A percentile compares a stretch with the other conserved stretches of the same genome.
phyloP scores from a whole-genome alignment of 2,113 vertebrate genomes.

The Kryptolebias marmoratus region DNA sequence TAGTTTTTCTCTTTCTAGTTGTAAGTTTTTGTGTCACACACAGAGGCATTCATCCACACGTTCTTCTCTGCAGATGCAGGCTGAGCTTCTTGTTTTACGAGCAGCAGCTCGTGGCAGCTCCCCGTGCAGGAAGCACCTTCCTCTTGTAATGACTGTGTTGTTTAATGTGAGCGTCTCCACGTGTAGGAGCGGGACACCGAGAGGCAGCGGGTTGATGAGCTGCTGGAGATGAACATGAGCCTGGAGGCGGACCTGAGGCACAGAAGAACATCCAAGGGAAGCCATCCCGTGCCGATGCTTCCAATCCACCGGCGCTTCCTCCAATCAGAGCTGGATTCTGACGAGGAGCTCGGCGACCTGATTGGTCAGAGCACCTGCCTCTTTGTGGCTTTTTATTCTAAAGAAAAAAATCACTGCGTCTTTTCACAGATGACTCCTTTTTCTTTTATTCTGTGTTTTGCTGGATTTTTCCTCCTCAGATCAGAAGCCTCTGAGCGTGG shows the following conservation, averaged over 20 bases:
- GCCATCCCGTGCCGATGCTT: background rate
- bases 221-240: conserved; percentile 84
- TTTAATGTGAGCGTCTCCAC: conserved; percentile 16
- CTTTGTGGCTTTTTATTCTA: conserved; percentile 47
- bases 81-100: background rate
- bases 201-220: conserved; percentile 82
- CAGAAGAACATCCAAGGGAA: conserved; percentile 30
- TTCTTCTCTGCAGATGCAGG: too few relatives aligned
- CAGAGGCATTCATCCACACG: too few relatives aligned
- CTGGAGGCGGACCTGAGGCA: conserved; percentile 81
- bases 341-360: conserved; percentile 71
- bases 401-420: conserved; percentile 55
- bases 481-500: conserved; percentile 79
- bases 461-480: conserved; percentile 51
- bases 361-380: conserved; percentile 62
- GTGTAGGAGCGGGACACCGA: conserved; percentile 83
- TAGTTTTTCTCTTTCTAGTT: too few relatives aligned
- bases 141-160: conserved; percentile 7
- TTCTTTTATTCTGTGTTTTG: conserved; percentile 14
- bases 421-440: conserved; percentile 4
- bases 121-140: background rate
- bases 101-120: background rate
- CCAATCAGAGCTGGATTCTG: conserved; percentile 76
- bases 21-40: too few relatives aligned
- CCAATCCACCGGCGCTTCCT: conserved; percentile 43